A percentile compares a stretch with the other conserved stretches of the same genome.
These are phyloP conservation scores for Pissodes strobi DNA, from an alignment of 1,140 invertebrate species.

Conservation along the genomic window DNA sequence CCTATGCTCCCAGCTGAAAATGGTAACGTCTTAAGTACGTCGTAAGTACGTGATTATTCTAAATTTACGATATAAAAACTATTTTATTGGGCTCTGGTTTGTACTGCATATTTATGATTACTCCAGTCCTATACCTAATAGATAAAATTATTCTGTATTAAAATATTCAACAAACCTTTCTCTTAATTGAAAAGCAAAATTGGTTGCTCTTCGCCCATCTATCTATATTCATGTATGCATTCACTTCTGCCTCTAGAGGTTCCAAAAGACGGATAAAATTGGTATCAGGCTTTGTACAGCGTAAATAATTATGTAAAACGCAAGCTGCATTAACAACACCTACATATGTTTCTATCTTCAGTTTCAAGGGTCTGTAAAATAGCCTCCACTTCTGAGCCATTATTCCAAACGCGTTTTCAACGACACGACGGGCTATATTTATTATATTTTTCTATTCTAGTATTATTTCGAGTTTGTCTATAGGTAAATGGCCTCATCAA, in stretches of 20 bases:
- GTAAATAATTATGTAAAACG: background rate
- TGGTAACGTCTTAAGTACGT: background rate
- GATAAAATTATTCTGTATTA: background rate
- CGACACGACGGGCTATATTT: conserved; percentile 47
- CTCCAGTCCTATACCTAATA: too few relatives aligned
- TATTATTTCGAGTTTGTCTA: conserved; percentile 21
- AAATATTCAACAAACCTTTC: background rate
- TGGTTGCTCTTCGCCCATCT: background rate
- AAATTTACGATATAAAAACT: background rate
- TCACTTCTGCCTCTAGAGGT: background rate
- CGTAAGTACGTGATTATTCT: background rate
- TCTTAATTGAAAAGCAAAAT: background rate
- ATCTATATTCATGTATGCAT: background rate
- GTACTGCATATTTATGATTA: too few relatives aligned
- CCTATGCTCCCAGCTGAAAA: background rate
- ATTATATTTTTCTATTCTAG: conserved; percentile 34
- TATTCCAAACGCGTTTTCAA: conserved; percentile 57
- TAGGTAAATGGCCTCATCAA: conserved; percentile 44
- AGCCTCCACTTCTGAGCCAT: conserved; percentile 47
- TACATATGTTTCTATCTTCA: conserved; percentile 42
- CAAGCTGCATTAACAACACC: background rate
- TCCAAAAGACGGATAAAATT: background rate
- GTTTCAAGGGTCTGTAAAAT: conserved; percentile 46
- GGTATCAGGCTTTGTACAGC: background rate
- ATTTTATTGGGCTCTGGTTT: too few relatives aligned